These are phyloP conservation scores for Globodera ellingtonae DNA, from an alignment of 1,140 invertebrate genomes.

Conservation along the genomic window DNA sequence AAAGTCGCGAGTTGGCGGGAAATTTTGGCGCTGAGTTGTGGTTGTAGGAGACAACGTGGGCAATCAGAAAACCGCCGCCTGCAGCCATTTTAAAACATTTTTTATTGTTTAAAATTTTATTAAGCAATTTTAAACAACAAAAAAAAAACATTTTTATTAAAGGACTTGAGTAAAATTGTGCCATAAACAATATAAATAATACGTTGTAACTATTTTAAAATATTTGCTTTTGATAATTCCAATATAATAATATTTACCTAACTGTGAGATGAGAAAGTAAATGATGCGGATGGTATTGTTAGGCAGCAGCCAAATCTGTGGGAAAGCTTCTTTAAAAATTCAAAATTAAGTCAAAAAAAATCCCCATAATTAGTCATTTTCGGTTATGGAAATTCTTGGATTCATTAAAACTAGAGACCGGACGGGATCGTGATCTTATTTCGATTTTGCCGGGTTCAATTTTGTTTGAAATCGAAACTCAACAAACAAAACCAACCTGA, in stretches of 20 bases:
- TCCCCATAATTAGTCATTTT: too few relatives aligned
- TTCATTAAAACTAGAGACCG: too few relatives aligned
- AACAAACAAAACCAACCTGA: conserved; percentile 35
- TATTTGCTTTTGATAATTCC: too few relatives aligned
- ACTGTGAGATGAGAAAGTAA: conserved; percentile 60
- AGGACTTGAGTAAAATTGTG: too few relatives aligned
- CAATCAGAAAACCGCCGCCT: conserved; percentile 58
- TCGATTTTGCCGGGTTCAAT: too few relatives aligned
- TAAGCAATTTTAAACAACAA: background rate
- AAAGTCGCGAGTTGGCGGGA: conserved; percentile 55
- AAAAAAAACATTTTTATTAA: background rate
- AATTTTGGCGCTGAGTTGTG: conserved; percentile 64
- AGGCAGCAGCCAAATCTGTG: conserved; percentile 49
- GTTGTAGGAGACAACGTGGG: conserved; percentile 60
- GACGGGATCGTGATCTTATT: too few relatives aligned
- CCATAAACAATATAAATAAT: too few relatives aligned
- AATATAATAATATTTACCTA: conserved; percentile 20
- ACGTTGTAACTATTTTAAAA: too few relatives aligned
- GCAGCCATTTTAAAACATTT: background rate
- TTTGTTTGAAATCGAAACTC: too few relatives aligned
- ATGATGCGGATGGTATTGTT: conserved; percentile 44
- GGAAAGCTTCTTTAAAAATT: too few relatives aligned
- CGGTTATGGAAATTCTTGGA: too few relatives aligned
- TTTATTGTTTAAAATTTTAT: background rate
- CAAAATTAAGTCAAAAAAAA: too few relatives aligned